Base-by-base conservation (phyloP, 2,797 vertebrate species). In the Pogonophryne albipinna region DNA sequence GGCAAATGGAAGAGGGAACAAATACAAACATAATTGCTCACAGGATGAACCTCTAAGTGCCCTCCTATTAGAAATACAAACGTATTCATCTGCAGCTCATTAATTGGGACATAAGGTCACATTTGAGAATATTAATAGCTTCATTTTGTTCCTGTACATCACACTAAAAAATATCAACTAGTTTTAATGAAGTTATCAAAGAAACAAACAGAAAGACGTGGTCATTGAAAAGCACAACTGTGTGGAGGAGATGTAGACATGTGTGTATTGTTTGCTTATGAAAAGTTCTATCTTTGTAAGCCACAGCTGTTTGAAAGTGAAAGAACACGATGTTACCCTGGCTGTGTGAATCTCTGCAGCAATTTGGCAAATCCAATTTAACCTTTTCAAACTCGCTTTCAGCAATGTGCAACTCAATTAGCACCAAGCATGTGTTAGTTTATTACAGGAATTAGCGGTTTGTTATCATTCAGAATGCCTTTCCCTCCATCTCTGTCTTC, bases 1-100 rank as follows among this genome's bases (percentile, higher is more conserved):
- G 79, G 79, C 83, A 91, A 89, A 55, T 66, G 56, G 74, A 70
- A 56, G 19, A 34, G 17, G 16, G 8, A 45, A 38, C 62, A 80
- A 85, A 85, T 64, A 84, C 86, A n/a, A 89, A 82, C 82, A 89
- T 86, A 72, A 90, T 85, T 87, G 84, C 76, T 78, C 71, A 72
- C 84, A 86, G 84, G 78, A 78, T 79, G 84, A 85, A 86, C 79
- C 77, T 68, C 60, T 71, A 16, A 63, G 69, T 87, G 87, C 75
- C 86, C 84, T 85, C 69, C 68, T 31, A 80, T 85, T 77, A 86
- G 82, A 90, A 90, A 89, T 84, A 56, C 91, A 68, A 92, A 89
- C 20, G n/a, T 78, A 71, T 91, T 89, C 71, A 85, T 89, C 87
- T 83, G 31, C 78, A 66, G 74, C 83, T 65, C 68, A 64, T 81